Evolutionary conservation across 2,113 vertebrate genomes (phyloP).

Genomic region (Pterocles gutturalis): DNA sequence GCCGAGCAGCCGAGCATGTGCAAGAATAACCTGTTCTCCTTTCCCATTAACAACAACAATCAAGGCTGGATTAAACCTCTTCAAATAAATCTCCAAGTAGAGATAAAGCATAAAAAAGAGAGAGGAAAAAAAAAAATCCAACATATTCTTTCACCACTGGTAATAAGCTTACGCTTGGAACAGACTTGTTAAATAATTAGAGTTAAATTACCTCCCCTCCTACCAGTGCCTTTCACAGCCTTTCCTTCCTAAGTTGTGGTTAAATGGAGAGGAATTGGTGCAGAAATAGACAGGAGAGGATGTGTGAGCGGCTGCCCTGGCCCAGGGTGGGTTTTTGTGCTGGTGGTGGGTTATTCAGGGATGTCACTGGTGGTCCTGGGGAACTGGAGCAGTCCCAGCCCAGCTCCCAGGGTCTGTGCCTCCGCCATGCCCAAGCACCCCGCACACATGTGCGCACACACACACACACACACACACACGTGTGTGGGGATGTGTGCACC

Average conservation of each 20-base stretch:
- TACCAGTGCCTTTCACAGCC: not conserved
- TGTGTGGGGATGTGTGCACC: not conserved
- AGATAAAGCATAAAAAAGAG: conserved; percentile 68
- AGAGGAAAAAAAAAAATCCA: not conserved
- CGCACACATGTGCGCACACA: not conserved
- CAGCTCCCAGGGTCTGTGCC: not conserved
- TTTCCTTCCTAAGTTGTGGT: conserved; percentile 17
- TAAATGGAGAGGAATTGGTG: conserved; percentile 45
- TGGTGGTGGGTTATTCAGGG: too few relatives aligned
- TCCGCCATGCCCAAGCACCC: not conserved
- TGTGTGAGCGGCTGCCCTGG: too few relatives aligned
- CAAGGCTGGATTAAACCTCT: conserved; percentile 60
- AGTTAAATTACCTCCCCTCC: conserved; percentile 71
- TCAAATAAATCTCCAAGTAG: conserved; percentile 64
- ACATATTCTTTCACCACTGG: not conserved
- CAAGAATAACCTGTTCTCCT: conserved; percentile 57
- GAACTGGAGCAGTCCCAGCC: not conserved
- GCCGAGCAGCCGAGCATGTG: not conserved
- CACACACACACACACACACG: conserved; percentile 29
- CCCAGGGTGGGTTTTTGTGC: too few relatives aligned
- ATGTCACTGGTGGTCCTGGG: not conserved
- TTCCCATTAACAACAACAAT: conserved; percentile 59
- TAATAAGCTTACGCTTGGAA: conserved; percentile 59
- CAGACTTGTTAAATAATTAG: conserved; percentile 77
- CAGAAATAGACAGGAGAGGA: not conserved